Base-by-base conservation (phyloP, 1,140 invertebrate genomes). In the Leptopilina clavipes region DNA sequence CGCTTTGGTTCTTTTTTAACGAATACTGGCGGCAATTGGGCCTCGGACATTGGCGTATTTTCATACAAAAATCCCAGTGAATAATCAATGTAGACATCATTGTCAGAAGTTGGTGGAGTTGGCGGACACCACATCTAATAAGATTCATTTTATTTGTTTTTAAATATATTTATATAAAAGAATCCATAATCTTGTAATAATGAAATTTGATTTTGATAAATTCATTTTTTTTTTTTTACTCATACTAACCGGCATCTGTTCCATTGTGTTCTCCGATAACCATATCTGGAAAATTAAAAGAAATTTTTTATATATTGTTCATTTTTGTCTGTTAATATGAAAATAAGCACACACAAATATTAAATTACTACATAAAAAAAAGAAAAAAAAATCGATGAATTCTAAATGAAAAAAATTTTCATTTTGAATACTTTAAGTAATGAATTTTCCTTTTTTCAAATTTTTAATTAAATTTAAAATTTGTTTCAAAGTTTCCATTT, bases 41-140 rank as follows among this genome's bases (percentile, higher is more conserved):
- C 91, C 86, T 98, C 97, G 10, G 94, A 91, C 92, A 98, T 97
- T 11, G 95, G 92, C 11, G 92, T 93, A 75, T 92, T 92, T 76
- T 98, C 96, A 89, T 98, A 98, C 65, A 98, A 92, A 85, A 97
- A 97, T 43, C 93, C 92, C 84, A 97, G 87, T 65, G 95, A 94
- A 82, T 94, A 93, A 88, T 98, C 97, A 76, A 98, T 94, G 90
- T 98, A 98, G 10, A 98, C 93, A 88, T 98, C 97, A 87, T 94
- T 95, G 80, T 98, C 96, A 87, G 96, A 95, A 85, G 95, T 94
- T 6, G 97, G 97, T 77, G 97, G 97, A 12, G 97, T 98, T 75
- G 97, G 97, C 76, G 97, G 98, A 82, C 95, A 95, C 97, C 97
- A 99, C 92, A 98, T 94, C 97, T 98, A 89, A 79, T 71, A 52